phyloP scores from a whole-genome alignment of 2,113 vertebrate species.

The Zapus hudsonius region DNA sequence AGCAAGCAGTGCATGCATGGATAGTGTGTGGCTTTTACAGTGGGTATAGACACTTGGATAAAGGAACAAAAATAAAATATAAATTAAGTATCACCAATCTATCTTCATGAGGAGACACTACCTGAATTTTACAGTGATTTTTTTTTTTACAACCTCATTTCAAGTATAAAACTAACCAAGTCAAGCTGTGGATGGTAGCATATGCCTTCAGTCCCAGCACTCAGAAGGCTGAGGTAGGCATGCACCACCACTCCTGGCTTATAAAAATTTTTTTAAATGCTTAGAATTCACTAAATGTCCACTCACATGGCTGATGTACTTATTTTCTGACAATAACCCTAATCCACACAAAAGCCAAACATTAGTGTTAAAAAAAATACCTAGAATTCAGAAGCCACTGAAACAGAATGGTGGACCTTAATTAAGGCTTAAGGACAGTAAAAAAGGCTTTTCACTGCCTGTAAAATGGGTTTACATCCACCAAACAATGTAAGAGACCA shows the following conservation, averaged over 20 bases:
- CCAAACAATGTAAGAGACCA: neutral
- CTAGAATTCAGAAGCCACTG: slow-evolving; percentile 1
- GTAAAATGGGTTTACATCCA: neutral
- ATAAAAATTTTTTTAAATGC: too few relatives aligned
- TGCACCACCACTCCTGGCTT: too few relatives aligned
- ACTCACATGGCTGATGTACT: neutral
- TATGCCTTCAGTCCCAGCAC: too few relatives aligned
- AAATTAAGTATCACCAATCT: neutral
- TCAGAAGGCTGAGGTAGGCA: too few relatives aligned
- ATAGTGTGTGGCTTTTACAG: neutral
- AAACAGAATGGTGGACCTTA: neutral
- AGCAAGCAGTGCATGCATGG: neutral
- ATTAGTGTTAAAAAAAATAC: slow-evolving; percentile 19
- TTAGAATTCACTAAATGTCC: slow-evolving; percentile 4
- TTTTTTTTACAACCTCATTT: neutral
- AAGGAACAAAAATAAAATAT: neutral
- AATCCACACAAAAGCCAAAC: slow-evolving; percentile 22
- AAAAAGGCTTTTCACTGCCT: neutral
- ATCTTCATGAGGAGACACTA: neutral
- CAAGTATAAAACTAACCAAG: neutral
- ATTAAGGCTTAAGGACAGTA: neutral
- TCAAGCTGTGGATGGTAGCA: neutral
- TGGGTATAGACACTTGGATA: neutral
- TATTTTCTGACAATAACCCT: slow-evolving; percentile 4
- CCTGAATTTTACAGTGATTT: slow-evolving; percentile 31